phyloP scores from a whole-genome alignment of 1,140 invertebrate species.

The Drosophila persimilis region DNA sequence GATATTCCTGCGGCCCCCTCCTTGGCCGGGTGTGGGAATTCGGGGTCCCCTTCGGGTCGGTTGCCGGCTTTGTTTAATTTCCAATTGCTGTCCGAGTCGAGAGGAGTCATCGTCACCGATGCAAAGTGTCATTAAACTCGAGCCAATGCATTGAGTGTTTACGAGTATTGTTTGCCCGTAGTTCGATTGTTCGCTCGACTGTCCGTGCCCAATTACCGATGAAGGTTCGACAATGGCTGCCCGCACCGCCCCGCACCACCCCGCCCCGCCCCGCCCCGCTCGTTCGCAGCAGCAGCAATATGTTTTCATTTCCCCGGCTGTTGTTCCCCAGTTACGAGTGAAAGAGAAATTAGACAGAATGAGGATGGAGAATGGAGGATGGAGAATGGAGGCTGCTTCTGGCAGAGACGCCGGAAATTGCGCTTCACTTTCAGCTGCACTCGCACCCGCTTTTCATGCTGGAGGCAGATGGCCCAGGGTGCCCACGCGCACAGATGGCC shows the following conservation, averaged over 20 bases:
- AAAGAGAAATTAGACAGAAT: neutral
- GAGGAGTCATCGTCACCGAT: constrained; percentile 45
- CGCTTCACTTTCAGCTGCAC: constrained; percentile 52
- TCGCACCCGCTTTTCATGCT: constrained; percentile 2
- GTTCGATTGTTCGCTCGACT: constrained; percentile 27
- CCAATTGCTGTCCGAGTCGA: constrained; percentile 27
- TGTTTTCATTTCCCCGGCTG: too few species aligned
- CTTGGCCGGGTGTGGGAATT: too few species aligned
- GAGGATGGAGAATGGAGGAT: neutral
- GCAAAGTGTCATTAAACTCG: constrained; percentile 53
- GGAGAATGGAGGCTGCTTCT: neutral
- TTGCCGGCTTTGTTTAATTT: constrained; percentile 51
- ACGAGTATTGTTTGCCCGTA: constrained; percentile 37
- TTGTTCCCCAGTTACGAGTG: too few species aligned
- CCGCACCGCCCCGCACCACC: neutral
- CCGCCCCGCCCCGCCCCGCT: neutral
- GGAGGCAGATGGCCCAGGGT: too few species aligned
- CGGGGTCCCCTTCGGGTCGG: neutral
- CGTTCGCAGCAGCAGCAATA: too few species aligned
- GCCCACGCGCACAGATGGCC: too few species aligned
- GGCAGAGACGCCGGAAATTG: constrained; percentile 38
- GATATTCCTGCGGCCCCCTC: too few species aligned
- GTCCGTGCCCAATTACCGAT: constrained; percentile 49
- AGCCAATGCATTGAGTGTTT: constrained; percentile 54
- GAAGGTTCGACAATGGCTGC: constrained; percentile 36